Conservation (phyloP, 2,113 vertebrate genomes). For the Indri indri region DNA sequence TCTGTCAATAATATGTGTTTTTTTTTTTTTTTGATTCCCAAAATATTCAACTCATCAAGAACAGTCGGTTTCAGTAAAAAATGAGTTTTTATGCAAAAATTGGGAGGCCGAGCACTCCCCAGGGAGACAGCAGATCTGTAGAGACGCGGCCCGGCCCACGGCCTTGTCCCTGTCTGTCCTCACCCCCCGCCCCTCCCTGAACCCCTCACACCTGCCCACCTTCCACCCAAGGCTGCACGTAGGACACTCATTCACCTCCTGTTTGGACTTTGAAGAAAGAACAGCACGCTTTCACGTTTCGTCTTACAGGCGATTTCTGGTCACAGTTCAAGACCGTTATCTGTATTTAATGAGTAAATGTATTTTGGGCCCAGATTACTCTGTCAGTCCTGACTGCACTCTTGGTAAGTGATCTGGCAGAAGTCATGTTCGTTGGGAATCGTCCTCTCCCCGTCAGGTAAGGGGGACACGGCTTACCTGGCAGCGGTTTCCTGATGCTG, state of each 20-base stretch:
- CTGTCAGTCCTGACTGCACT: accelerated
- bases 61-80: neutral
- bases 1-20: accelerated
- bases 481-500: accelerated
- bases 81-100: neutral
- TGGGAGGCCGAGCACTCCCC: accelerated
- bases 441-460: accelerated
- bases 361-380: neutral
- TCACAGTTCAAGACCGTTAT: too few relatives aligned
- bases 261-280: neutral
- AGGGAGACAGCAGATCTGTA: neutral
- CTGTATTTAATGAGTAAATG: neutral
- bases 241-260: too few relatives aligned
- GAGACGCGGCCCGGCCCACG: accelerated
- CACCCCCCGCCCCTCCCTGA: neutral
- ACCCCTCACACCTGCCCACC: accelerated
- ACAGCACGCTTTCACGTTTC: accelerated
- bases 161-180: neutral
- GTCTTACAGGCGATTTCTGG: neutral
- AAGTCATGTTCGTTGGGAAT: neutral
- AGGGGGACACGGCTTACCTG: accelerated
- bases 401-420: neutral
- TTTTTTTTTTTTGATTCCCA: neutral
- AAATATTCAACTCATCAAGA: neutral
- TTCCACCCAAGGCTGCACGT: accelerated